Evolutionary conservation across 2,797 vertebrate genomes (phyloP), one percentile per base, ranked within the genome.

Genomic region (Rhinogobio ventralis): DNA sequence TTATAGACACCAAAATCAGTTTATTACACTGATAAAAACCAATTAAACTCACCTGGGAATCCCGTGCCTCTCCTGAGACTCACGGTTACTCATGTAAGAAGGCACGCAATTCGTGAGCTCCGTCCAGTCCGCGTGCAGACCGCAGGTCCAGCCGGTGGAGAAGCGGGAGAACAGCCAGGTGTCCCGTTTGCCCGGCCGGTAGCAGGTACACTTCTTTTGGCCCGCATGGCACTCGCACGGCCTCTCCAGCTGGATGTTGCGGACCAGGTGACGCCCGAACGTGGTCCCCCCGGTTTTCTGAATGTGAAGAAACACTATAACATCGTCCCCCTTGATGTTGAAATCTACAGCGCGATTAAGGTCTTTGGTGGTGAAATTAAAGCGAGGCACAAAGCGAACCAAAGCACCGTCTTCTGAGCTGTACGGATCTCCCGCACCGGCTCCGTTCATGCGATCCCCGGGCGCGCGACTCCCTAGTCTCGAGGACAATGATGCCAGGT

Each of bases 141-240:
- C 97, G 87, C 98, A 99, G 93, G 97, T 99, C 98, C 98, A 99
- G 91, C 98, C 98, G 0, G 97, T 99, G 91, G 97, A 99, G 93
- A 99, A 99, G 66, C 97, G 96, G 69, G 97, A 99, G 91, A 99
- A 99, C 66, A 99, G 95, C 97, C 98, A 99, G 30, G 97, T 98
- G 87, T 99, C 97, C 55, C 94, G 95, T 85, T 97, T 97, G 75
- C 97, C 97, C 1, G 98, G 97, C 84, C 97, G 95, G 90, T 92
- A 96, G 91, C 98, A 99, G 88, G 96, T 97, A 87, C 97, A 99
- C 90, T 97, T 99, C 95, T 99, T 99, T 93, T 99, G 98, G 0
- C 98, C 98, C 55, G 97, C 96, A 66, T 95, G 95, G 85, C 98
- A 99, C 93, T 97, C 96, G 79, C 98, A 99, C 0, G 97, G 98